Conservation (phyloP, 2,888 invertebrate species). For the Cephus rjabovi region DNA sequence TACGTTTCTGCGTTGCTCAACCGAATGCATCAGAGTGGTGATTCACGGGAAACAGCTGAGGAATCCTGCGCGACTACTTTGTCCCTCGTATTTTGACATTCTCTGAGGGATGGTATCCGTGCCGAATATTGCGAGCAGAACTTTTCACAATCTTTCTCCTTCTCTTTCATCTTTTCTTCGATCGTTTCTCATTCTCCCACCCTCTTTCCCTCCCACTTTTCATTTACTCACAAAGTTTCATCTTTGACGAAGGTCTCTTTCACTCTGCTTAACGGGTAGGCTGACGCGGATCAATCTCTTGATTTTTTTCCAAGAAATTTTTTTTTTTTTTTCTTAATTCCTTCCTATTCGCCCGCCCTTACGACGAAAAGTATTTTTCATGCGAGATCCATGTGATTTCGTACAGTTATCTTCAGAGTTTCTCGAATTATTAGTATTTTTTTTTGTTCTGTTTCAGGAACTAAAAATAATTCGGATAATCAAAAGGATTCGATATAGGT, state of each 20-base stretch:
- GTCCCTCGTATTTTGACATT: background rate
- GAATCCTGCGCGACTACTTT: background rate
- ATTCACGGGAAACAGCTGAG: background rate
- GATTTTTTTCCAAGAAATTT: background rate
- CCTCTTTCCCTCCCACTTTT: background rate
- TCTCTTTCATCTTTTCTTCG: background rate
- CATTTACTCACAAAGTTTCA: background rate
- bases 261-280: background rate
- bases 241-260: background rate
- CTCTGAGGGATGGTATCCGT: background rate
- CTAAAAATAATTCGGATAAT: background rate
- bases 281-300: background rate
- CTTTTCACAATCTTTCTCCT: background rate
- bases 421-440: too few relatives aligned
- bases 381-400: background rate
- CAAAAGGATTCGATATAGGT: background rate
- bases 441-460: background rate
- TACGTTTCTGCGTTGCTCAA: background rate
- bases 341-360: background rate
- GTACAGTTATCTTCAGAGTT: background rate
- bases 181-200: background rate
- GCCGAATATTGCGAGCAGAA: background rate
- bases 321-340: background rate
- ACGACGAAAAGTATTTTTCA: background rate
- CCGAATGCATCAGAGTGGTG: background rate